Base-by-base conservation (phyloP, 2,797 vertebrate species). In the Calcarius lapponicus region DNA sequence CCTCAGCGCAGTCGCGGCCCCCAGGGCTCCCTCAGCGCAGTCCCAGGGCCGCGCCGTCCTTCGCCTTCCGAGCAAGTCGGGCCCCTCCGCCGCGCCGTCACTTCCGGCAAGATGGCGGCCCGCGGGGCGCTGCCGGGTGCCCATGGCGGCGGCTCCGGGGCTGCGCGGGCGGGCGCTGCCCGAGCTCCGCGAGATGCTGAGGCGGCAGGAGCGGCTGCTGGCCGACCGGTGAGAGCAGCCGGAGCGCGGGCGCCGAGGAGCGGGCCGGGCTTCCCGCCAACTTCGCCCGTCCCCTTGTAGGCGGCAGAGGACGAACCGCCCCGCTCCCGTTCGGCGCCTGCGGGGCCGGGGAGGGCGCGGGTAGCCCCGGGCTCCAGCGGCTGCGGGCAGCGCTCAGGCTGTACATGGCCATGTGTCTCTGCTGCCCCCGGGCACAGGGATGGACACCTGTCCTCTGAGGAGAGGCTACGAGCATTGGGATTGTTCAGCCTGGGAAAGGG, bases 131-230 rank as follows among this genome's bases (percentile, higher is more conserved):
- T 24, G 32, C 45, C 19, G 58, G 25, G 65, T 3, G 21, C 80
- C 58, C 38, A 91, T 90, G 95, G 93, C 47, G 60, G 96, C 81
- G 80, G 87, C 42, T 7, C 34, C 74, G 51, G 84, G 5, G 53
- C 97, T 99, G 92, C 96, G 93, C n/a, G 92, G 73, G 53, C 98
- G 96, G 88, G 98, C 97, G 88, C 98, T 94, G 95, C 97, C 95
- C 38, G 98, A 99, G 97, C 99, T 99, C 32, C 95, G 69, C 73
- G 99, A 99, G 50, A 98, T 99, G 95, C 97, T 99, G 61, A 91
- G 94, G 90, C 98, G 99, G 48, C 99, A 99, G 96, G 96, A 99
- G 92, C 98, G 98, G 91, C 98, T 99, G 38, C 98, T 99, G 95
- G 93, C 79, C 16, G 98, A 98, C 90, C 96, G 93, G 98, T 98